A percentile compares a stretch with the other conserved stretches of the same genome.
phyloP scores from a whole-genome alignment of 2,797 vertebrate genomes.

The Microctenopoma stevenorrisi region DNA sequence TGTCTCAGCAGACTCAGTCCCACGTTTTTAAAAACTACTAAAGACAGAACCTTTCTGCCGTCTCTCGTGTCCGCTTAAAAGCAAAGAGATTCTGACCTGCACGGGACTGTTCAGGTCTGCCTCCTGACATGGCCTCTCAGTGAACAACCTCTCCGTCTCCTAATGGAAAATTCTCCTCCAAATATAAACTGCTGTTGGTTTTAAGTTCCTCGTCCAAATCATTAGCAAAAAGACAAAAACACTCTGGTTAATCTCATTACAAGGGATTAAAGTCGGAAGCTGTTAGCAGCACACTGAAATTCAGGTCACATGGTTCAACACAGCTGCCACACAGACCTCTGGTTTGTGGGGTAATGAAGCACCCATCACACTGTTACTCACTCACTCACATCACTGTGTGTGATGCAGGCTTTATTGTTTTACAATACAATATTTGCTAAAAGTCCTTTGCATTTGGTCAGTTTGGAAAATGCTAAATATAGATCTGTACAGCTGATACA shows the following conservation, averaged over 20 bases:
- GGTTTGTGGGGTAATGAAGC: background rate
- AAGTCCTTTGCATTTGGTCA: slow-evolving; percentile 1
- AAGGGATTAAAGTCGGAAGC: slow-evolving; percentile 38
- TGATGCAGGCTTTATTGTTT: slow-evolving; percentile 6
- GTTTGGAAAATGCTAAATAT: slow-evolving; percentile 32
- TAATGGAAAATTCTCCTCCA: background rate
- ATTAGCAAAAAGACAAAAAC: slow-evolving; percentile 26
- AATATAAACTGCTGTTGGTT: background rate
- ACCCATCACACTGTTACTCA: slow-evolving; percentile 13
- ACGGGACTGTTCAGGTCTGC: too few relatives aligned
- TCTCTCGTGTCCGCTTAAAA: too few relatives aligned
- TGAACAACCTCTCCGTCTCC: background rate
- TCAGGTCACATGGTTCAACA: slow-evolving; percentile 21
- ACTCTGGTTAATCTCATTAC: slow-evolving; percentile 35
- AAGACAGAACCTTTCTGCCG: too few relatives aligned
- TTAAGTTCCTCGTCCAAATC: background rate
- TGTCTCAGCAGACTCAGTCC: too few relatives aligned
- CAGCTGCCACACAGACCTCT: background rate
- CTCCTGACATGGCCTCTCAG: too few relatives aligned
- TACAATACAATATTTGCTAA: background rate
- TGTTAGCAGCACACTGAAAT: slow-evolving; percentile 15
- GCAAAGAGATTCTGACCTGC: too few relatives aligned
- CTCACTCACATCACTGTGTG: background rate
- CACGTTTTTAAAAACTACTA: too few relatives aligned
- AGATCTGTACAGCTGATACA: slow-evolving; percentile 47